Evolutionary conservation across 2,113 vertebrate genomes (phyloP), one percentile per base, ranked within the genome.

Genomic region (Muntiacus muntjak): DNA sequence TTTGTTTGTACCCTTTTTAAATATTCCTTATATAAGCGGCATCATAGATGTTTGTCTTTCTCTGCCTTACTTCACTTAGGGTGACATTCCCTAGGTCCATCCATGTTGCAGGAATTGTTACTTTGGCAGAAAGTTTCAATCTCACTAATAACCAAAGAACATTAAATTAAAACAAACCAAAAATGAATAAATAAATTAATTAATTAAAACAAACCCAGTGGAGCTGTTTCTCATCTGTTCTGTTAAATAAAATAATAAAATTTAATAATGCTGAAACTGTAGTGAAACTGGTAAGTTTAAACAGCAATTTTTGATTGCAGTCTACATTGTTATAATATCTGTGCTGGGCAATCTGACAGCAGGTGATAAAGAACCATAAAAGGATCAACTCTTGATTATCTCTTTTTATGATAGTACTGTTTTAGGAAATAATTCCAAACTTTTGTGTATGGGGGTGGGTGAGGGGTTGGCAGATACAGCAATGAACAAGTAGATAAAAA

Each of bases 111-210:
- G 40, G 33, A 43, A 45, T 55, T 79, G 7, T 26, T 79, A 47
- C 50, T 43, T 50, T 26, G 5, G 25, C 17, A 4, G 19, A 26
- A 45, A 23, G 19, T 54, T 8, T 93, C 5, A 0, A 40, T 86
- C 82, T 97, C 91, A 92, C 67, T 67, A 55, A 85, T 58, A 91
- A 95, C 43, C 19, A 86, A 92, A 95, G 47, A 47, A 54, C 13
- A 57, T 85, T 83, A 60, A 23, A 62, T 40, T 50, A 57, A 79
- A 91, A 78, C 43, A 78, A 30, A 79, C 14, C 43, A 14, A 50
- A 50, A 14, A 50, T 50, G 1, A 50, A 50, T 50, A 13, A 43
- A 43, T 45, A 0, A 45, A 50, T 14, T 50, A 50, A 50, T 50
- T 50, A 23, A 62, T 45, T 43, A 57, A 79, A 91, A 47, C 43